Evolutionary conservation across 2,888 invertebrate species (phyloP).

Genomic region (Pinctada fucata): DNA sequence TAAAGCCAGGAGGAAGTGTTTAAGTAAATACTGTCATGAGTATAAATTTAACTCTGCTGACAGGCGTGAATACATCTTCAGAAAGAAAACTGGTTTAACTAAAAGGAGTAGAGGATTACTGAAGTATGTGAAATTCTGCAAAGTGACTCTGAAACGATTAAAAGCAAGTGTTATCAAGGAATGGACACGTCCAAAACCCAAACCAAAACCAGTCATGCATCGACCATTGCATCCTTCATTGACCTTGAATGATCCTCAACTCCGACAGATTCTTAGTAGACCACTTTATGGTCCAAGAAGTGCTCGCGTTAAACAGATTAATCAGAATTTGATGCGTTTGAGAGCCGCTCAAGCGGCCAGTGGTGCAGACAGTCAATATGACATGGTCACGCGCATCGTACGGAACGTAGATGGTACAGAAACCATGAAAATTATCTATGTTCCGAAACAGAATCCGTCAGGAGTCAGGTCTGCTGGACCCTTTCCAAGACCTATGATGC

Average conservation of each 20-base stretch:
- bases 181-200: slow-evolving; percentile 33
- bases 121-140: slow-evolving; percentile 46
- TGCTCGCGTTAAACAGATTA: slow-evolving; percentile 36
- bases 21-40: slow-evolving; percentile 53
- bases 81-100: slow-evolving; percentile 61
- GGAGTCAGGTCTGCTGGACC: background rate
- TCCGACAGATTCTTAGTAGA: slow-evolving; percentile 29
- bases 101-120: slow-evolving; percentile 55
- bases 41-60: slow-evolving; percentile 64
- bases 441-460: background rate
- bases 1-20: slow-evolving; percentile 52
- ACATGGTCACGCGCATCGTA: slow-evolving; percentile 35
- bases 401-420: slow-evolving; percentile 35
- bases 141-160: slow-evolving; percentile 29
- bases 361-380: slow-evolving; percentile 19
- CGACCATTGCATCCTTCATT: background rate
- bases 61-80: slow-evolving; percentile 58
- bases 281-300: slow-evolving; percentile 35
- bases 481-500: background rate
- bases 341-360: slow-evolving; percentile 10
- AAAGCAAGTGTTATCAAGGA: slow-evolving; percentile 31
- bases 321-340: slow-evolving; percentile 28
- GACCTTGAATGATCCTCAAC: slow-evolving; percentile 22
- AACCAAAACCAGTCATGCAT: slow-evolving; percentile 11
- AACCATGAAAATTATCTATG: slow-evolving; percentile 35